phyloP scores from a whole-genome alignment of 2,113 vertebrate genomes.

The Narcine bancroftii region DNA sequence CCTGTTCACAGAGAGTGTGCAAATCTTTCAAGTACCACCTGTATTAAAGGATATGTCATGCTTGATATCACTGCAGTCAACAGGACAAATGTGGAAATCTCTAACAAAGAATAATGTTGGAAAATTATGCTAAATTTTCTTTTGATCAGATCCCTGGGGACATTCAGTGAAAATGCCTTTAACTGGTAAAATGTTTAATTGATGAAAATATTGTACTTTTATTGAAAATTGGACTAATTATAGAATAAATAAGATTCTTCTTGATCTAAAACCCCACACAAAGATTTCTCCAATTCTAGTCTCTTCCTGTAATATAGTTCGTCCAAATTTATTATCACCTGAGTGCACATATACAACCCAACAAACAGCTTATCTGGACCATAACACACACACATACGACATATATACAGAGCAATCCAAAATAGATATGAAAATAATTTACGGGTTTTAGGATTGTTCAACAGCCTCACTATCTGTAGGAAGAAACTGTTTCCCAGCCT shows the following conservation, averaged over 20 bases:
- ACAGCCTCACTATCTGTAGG: too few species aligned
- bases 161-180: background rate
- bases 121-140: conserved; percentile 2
- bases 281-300: too few species aligned
- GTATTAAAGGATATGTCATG: background rate
- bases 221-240: background rate
- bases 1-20: background rate
- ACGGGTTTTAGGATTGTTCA: too few species aligned
- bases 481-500: too few species aligned
- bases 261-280: too few species aligned
- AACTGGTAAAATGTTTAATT: conserved; percentile 29
- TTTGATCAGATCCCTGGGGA: conserved; percentile 17
- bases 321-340: too few species aligned
- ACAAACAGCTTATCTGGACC: too few species aligned
- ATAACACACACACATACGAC: too few species aligned
- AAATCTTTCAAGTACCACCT: background rate
- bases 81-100: background rate
- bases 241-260: background rate
- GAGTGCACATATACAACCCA: too few species aligned
- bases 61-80: background rate
- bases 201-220: conserved; percentile 30
- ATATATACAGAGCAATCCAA: too few species aligned
- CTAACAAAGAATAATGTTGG: background rate
- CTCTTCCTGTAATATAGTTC: too few species aligned
- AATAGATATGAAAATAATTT: too few species aligned